These are phyloP conservation scores for Psephotus haematonotus DNA, from an alignment of 2,113 vertebrate species.

Conservation along the genomic window DNA sequence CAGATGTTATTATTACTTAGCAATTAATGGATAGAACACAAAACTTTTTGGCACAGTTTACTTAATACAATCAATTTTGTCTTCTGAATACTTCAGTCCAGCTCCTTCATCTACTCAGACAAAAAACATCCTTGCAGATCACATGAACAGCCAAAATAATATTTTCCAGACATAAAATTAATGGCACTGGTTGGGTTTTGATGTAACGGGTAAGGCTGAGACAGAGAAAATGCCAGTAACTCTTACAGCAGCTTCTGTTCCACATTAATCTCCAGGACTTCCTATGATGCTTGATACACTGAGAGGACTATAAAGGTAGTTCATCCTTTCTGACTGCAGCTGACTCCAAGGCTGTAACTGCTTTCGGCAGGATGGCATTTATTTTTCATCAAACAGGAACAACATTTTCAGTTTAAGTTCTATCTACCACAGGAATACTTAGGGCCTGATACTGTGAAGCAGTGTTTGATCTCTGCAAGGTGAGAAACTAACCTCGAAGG, in stretches of 20 bases:
- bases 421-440: background rate
- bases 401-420: background rate
- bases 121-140: background rate
- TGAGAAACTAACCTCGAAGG: background rate
- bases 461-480: background rate
- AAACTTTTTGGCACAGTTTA: slow-evolving; percentile 15
- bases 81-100: background rate
- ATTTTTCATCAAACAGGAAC: background rate
- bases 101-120: background rate
- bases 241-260: background rate
- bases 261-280: background rate
- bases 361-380: background rate
- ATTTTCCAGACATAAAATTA: slow-evolving; percentile 33
- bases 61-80: background rate
- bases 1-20: slow-evolving; percentile 47
- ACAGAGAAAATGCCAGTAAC: background rate
- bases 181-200: background rate
- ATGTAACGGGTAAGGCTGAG: background rate
- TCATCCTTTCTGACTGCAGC: background rate
- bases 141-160: background rate
- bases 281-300: background rate
- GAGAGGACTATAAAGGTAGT: background rate
- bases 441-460: background rate
- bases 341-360: background rate
- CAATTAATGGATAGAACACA: slow-evolving; percentile 47